Percentiles rank a stretch among this genome's conserved stretches.
Evolutionary conservation across 2,797 vertebrate genomes (phyloP).

Genomic region (Nannoperca obscura): DNA sequence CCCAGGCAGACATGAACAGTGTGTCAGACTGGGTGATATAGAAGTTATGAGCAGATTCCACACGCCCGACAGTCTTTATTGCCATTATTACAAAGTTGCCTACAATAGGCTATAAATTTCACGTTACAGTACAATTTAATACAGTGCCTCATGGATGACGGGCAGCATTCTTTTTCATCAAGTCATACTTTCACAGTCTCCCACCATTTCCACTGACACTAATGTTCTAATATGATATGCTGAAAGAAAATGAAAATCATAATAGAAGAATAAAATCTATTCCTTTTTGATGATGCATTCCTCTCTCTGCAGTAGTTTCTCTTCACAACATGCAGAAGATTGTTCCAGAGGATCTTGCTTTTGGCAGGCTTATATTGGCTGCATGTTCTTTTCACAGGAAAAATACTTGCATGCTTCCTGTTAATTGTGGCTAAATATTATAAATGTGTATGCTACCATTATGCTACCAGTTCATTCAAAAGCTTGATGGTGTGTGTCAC

Average conservation of each 20-base stretch:
- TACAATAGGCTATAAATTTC: constrained; percentile 63
- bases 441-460: background rate
- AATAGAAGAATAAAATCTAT: constrained; percentile 24
- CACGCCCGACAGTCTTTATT: constrained; percentile 45
- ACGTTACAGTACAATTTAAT: constrained; percentile 58
- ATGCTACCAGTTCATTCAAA: constrained; percentile 9
- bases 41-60: constrained; percentile 55
- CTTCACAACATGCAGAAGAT: constrained; percentile 11
- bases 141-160: constrained; percentile 46
- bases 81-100: constrained; percentile 52
- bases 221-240: constrained; percentile 55
- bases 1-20: constrained; percentile 14
- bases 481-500: background rate
- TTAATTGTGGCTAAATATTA: background rate
- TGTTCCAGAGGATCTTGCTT: background rate
- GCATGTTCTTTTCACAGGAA: constrained; percentile 7
- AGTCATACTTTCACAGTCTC: constrained; percentile 49
- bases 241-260: constrained; percentile 25
- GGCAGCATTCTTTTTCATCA: constrained; percentile 66
- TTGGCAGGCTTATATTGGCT: background rate
- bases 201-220: constrained; percentile 54
- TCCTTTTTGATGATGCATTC: constrained; percentile 20
- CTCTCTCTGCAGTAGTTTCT: constrained; percentile 23
- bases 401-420: background rate
- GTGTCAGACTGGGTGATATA: constrained; percentile 32